Conservation (phyloP, 2,797 vertebrate species). For the Trematomus bernacchii region DNA sequence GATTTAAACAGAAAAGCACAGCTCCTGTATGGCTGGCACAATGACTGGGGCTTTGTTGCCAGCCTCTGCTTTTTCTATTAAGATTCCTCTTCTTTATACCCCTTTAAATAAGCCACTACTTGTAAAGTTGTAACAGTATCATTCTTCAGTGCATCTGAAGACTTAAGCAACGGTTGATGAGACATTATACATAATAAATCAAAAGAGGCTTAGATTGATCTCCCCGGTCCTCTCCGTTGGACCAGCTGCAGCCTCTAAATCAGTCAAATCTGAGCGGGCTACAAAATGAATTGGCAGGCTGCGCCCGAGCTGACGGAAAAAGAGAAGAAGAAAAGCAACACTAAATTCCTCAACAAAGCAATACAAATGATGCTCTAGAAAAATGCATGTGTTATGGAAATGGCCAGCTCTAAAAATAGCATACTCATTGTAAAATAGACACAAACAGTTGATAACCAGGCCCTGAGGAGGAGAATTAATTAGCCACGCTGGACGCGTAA, state of each 20-base stretch:
- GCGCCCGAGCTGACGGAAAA: slow-evolving; percentile 48
- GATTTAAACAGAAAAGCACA: slow-evolving; percentile 59
- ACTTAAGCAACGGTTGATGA: slow-evolving; percentile 81
- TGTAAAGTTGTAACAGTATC: slow-evolving; percentile 74
- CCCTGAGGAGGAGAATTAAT: slow-evolving; percentile 84
- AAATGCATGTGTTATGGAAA: slow-evolving; percentile 75
- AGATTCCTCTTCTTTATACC: slow-evolving; percentile 47
- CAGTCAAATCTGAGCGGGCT: slow-evolving; percentile 74
- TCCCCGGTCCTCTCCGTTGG: slow-evolving; percentile 65
- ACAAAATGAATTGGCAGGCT: slow-evolving; percentile 81
- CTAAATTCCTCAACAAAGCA: slow-evolving; percentile 75
- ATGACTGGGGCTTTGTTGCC: slow-evolving; percentile 48
- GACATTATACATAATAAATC: slow-evolving; percentile 84
- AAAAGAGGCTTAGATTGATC: slow-evolving; percentile 82
- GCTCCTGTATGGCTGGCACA: slow-evolving; percentile 46
- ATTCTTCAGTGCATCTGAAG: slow-evolving; percentile 76
- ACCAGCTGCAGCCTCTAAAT: slow-evolving; percentile 79
- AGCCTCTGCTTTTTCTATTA: slow-evolving; percentile 46
- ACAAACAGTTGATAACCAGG: slow-evolving; percentile 82
- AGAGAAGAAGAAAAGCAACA: slow-evolving; percentile 69
- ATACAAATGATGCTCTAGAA: slow-evolving; percentile 76
- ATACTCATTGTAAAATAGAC: slow-evolving; percentile 78
- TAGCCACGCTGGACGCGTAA: slow-evolving; percentile 81
- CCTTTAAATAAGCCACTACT: slow-evolving; percentile 69
- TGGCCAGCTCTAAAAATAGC: slow-evolving; percentile 82